Evolutionary conservation across 1,140 invertebrate species (phyloP), one percentile per base, ranked within the genome.

Genomic region (Orius insidiosus): DNA sequence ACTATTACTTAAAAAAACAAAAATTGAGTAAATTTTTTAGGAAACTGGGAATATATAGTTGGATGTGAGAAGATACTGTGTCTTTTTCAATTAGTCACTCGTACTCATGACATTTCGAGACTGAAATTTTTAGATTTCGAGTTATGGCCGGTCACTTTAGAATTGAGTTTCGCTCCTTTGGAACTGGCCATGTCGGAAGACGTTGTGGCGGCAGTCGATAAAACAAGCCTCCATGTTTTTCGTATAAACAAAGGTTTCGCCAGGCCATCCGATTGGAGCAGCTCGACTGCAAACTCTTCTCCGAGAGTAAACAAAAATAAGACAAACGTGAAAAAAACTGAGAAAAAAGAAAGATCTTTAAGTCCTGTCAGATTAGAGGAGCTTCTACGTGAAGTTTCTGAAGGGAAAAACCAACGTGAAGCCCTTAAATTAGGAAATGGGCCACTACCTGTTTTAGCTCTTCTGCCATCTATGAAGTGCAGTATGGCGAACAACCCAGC

Each of bases 71-170:
- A 61, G 30, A 64, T 57, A 3, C 61, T 76, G 3, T 66, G 67
- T 36, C 52, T 78, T 9, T 73, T 72, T 48, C 66, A 68, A 51
- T 72, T 75, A 45, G 68, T 69, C 51, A 58, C 71, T 1, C 69
- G 72, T 52, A 71, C 68, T 0, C 74, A 77, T 52, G 73, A 75
- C 49, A 66, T 72, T 33, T 76, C 74, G 4, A 71, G 70, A 52
- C 58, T 71, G 34, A 71, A 68, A 49, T 78, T 76, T 51, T 63
- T 76, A 40, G 75, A 79, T 54, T 77, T 79, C 58, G 74, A 78
- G 50, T 68, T 69, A 45, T 62, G 60, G 51, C 54, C 58, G 5
- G 63, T 63, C 53, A 59, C 61, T 2, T 54, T 72, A 6, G 66
- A 68, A 38, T 60, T 72, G 32, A 62, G 61, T 44, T 76, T 74